Base-by-base conservation (phyloP, 2,113 vertebrate species). In the Procavia capensis region DNA sequence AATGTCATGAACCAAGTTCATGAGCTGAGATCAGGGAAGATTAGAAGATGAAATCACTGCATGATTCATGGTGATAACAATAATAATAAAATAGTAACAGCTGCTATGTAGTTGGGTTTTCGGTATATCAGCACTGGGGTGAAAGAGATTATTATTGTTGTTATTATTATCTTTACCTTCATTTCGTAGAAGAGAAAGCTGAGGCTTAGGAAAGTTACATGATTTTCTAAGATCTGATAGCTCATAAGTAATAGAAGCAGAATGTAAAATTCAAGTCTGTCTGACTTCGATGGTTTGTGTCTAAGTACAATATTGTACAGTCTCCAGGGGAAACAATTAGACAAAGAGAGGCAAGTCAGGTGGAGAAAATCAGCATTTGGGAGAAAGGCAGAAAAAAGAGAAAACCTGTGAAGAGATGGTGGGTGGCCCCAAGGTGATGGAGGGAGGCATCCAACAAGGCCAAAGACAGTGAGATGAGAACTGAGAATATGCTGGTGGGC, bases 161-260 rank as follows among this genome's bases (percentile, higher is more conserved):
- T 29, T 61, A 14, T 45, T 76, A 68, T 59, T 90, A 86, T 79
- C 64, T 79, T 91, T 72, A 13, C 13, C 22, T 82, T 84, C 14
- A 50, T 57, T 91, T 90, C 88, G 68, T 34, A 83, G 61, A 47
- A 31, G 29, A 87, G 66, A 89, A 86, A 59, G 29, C 34, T n/a
- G 19, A 93, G 66, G 34, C 63, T 43, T 63, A 43, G 75, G 50
- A 64, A 88, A 1, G 24, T 43, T 24, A 54, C 39, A 2, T 34
- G 68, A n/a, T 66, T 75, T 85, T 81, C 76, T 75, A 45, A 90
- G n/a, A 3, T 85, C 47, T 50, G 64, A 43, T 19, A 79, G 74
- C 74, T 68, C 47, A 20, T 39, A n/a, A 92, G 66, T 45, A 95
- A 59, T 63, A 78, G 82, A 91, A 45, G 2, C 36, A 93, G 86